Conservation (phyloP, 2,888 invertebrate genomes). For the Syrista parreyssii region DNA sequence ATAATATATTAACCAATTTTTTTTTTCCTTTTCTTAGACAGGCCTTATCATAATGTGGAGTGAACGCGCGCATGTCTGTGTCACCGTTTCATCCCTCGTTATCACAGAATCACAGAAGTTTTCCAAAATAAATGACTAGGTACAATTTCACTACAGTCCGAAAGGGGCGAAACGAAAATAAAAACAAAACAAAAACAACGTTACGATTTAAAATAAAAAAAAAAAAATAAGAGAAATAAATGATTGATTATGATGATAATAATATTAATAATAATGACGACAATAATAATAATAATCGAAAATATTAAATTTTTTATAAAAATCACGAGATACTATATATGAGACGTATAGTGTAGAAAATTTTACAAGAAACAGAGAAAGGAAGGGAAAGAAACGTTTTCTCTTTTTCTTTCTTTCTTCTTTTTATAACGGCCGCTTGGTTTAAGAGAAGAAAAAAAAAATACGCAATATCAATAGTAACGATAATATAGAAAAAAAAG, state of each 20-base stretch:
- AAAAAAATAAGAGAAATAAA: neutral
- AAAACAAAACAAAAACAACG: neutral
- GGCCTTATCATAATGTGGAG: constrained; percentile 54
- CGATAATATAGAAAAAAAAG: neutral
- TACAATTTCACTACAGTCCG: constrained; percentile 52
- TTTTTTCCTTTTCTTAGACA: constrained; percentile 27
- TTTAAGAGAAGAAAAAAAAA: neutral
- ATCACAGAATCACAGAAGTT: constrained; percentile 63
- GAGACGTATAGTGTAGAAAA: neutral
- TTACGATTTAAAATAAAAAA: neutral
- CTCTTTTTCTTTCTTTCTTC: neutral
- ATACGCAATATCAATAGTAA: neutral
- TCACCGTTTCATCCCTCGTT: constrained; percentile 34
- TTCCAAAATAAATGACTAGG: constrained; percentile 62
- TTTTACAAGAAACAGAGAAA: neutral
- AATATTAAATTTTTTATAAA: neutral
- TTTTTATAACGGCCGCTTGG: neutral
- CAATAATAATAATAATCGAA: too few relatives aligned
- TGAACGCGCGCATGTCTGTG: constrained; percentile 20
- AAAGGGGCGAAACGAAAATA: neutral
- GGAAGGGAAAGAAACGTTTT: neutral
- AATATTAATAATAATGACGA: too few relatives aligned
- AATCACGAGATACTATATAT: neutral
- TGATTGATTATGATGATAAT: neutral
- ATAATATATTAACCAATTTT: constrained; percentile 53